A percentile compares a stretch with the other conserved stretches of the same genome.
These are phyloP conservation scores for Eristalis pertinax DNA, from an alignment of 2,888 invertebrate species.

Conservation along the genomic window DNA sequence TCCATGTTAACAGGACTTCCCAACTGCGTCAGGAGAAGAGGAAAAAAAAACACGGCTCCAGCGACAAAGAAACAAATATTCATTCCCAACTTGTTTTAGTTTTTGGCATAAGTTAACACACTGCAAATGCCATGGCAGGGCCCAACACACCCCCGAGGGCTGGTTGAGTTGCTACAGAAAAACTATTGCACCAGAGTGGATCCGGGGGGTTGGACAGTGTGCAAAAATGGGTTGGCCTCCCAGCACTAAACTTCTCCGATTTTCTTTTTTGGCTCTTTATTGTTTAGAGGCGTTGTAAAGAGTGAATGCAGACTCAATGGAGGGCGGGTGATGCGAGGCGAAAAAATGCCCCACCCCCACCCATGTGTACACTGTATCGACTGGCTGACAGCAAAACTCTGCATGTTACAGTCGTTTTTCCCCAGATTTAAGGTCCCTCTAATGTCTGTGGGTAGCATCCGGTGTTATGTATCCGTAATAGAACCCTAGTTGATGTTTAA, in stretches of 20 bases:
- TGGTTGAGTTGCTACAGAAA: slow-evolving; percentile 24
- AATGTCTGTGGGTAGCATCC: slow-evolving; percentile 8
- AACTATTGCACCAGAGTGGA: slow-evolving; percentile 32
- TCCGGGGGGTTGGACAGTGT: slow-evolving; percentile 8
- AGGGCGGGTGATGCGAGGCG: background rate
- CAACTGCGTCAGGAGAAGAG: too few species aligned
- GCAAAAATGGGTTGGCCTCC: background rate
- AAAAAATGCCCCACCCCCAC: slow-evolving; percentile 34
- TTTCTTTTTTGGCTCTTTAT: slow-evolving; percentile 31
- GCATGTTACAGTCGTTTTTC: slow-evolving; percentile 20
- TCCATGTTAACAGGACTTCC: slow-evolving; percentile 5
- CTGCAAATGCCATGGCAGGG: slow-evolving; percentile 16
- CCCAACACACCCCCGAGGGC: slow-evolving; percentile 12
- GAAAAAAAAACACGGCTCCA: background rate
- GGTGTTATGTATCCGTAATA: background rate
- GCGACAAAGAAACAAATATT: slow-evolving; percentile 29
- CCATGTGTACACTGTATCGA: background rate
- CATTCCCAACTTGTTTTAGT: slow-evolving; percentile 37
- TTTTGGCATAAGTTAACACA: slow-evolving; percentile 37
- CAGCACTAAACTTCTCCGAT: slow-evolving; percentile 29
- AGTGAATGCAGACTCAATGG: slow-evolving; percentile 35
- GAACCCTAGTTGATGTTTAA: slow-evolving; percentile 37
- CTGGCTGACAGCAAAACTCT: slow-evolving; percentile 10
- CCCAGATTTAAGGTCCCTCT: background rate
- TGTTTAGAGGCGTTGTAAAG: slow-evolving; percentile 53